Evolutionary conservation across 1,140 invertebrate species (phyloP), one percentile per base, ranked within the genome.

Genomic region (Asbolus verrucosus): DNA sequence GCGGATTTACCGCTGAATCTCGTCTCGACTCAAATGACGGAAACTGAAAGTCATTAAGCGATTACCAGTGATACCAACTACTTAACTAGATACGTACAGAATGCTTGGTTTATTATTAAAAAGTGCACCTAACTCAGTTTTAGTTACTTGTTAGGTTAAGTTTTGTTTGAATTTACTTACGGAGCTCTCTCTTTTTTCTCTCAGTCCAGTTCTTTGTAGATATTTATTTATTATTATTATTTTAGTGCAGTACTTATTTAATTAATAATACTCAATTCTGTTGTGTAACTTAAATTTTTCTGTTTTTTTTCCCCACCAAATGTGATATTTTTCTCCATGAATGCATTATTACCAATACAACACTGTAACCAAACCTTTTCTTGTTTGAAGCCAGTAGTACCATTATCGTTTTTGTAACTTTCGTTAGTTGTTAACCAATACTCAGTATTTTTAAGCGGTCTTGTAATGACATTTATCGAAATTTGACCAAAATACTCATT

Each of bases 21-120:
- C 21, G 80, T 81, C 2, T 74, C 80, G 9, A 81, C 80, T 4
- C 80, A 81, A 65, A 75, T 81, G 75, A 72, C 80, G 1, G 79
- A 80, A 73, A 78, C 79, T 0, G 80, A 80, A 73, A 72, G 77
- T 6, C 78, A 78, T 67, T 81, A 75, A 62, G 27, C 59, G 31
- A 24, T 39, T 69, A 24, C 43, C 67, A 46, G 67, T 69, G 67
- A 50, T 61, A 54, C 46, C 46, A 54, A 54, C 46, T 54, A 54
- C 46, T 54, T 54, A 54, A 54, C 46, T 54, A 54, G 46, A 54
- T 54, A 54, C 46, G 46, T 54, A 54, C 46, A 27, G 46, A 54
- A 54, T 13, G 46, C 46, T 54, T 54, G 46, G 46, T 54, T 54
- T n/a, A 54, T 27, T 54, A 27, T n/a, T n/a, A n/a, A n/a, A 50